Conservation (phyloP, 2,797 vertebrate genomes). For the Urocyon cinereoargenteus region DNA sequence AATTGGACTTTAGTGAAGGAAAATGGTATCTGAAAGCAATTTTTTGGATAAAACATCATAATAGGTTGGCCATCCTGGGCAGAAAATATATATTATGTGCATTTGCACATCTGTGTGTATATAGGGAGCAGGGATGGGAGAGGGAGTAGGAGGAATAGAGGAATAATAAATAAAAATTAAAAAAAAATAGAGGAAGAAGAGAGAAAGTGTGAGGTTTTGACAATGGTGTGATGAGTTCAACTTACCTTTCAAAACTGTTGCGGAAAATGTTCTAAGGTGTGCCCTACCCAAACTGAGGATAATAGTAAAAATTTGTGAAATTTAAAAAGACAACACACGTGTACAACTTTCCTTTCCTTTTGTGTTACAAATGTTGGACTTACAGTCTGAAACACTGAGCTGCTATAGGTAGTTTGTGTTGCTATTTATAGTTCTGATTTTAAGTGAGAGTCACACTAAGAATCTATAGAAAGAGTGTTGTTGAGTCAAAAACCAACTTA, state of each 20-base stretch:
- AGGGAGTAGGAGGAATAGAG: neutral
- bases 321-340: neutral
- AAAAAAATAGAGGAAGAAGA: neutral
- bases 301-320: neutral
- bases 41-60: neutral
- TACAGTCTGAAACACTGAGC: neutral
- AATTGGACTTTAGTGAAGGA: neutral
- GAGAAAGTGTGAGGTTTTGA: neutral
- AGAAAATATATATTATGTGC: neutral
- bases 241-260: neutral
- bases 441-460: neutral
- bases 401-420: neutral
- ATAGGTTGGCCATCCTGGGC: neutral
- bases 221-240: neutral
- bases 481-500: slow-evolving; percentile 12
- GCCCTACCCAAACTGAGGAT: neutral
- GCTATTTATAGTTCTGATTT: neutral
- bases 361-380: neutral
- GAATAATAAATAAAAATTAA: neutral
- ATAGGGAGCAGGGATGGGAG: neutral
- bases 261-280: neutral
- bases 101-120: neutral
- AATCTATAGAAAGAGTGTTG: neutral
- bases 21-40: neutral
- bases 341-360: neutral